phyloP scores from a whole-genome alignment of 2,888 invertebrate species.

The Epistrophe grossulariae region DNA sequence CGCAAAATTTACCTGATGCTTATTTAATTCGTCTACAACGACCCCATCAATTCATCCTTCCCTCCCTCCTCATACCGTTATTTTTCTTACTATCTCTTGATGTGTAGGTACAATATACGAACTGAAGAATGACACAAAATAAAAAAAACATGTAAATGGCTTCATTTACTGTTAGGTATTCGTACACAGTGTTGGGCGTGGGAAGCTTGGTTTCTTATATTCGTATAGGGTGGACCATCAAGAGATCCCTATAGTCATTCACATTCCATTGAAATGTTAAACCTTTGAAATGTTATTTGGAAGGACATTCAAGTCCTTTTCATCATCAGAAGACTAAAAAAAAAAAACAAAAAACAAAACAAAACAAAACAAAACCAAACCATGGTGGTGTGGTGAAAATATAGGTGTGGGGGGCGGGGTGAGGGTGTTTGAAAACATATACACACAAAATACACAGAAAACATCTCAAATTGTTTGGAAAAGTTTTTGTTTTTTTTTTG shows the following conservation, averaged over 20 bases:
- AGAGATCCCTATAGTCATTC: conserved; percentile 54
- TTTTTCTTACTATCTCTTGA: not conserved
- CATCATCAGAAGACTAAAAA: conserved; percentile 58
- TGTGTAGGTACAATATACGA: conserved; percentile 26
- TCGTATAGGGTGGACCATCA: conserved; percentile 12
- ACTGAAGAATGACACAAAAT: conserved; percentile 52
- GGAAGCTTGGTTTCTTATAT: conserved; percentile 41
- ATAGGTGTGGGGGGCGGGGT: not conserved
- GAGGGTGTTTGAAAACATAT: conserved; percentile 27
- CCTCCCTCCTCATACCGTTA: not conserved
- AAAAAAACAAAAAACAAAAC: conserved; percentile 16
- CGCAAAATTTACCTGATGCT: conserved; percentile 61
- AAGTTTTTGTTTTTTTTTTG: conserved; percentile 23
- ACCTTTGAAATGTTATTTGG: conserved; percentile 73
- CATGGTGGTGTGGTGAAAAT: not conserved
- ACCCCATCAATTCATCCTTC: conserved; percentile 20
- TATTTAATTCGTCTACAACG: conserved; percentile 14
- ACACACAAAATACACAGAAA: conserved; percentile 71
- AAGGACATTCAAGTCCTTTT: conserved; percentile 73
- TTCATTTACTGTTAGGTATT: conserved; percentile 70
- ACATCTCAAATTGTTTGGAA: conserved; percentile 76
- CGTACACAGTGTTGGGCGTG: conserved; percentile 7
- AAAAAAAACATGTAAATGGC: conserved; percentile 71
- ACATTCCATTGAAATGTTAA: conserved; percentile 72
- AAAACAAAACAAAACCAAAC: conserved; percentile 39